Conservation (phyloP, 2,888 invertebrate genomes). For the Drosophila maculinotata region DNA sequence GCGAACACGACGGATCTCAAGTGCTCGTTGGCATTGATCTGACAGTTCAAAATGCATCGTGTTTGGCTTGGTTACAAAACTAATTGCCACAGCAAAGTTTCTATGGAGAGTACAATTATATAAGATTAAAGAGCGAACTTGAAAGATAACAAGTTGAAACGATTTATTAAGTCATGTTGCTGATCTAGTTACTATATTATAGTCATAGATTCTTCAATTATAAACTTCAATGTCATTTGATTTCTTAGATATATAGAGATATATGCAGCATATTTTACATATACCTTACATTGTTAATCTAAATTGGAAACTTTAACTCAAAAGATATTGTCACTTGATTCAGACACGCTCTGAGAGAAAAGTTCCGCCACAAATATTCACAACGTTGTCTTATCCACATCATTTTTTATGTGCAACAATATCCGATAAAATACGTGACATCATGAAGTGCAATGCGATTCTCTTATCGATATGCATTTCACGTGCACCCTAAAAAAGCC, state of each 20-base stretch:
- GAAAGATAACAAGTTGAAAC: constrained; percentile 13
- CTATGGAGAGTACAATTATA: neutral
- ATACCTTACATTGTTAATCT: constrained; percentile 12
- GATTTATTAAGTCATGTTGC: constrained; percentile 2
- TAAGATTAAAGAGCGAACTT: constrained; percentile 12
- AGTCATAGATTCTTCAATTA: too few relatives aligned
- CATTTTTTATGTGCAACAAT: constrained; percentile 26
- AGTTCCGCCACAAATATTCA: constrained; percentile 15
- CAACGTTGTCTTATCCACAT: constrained; percentile 22
- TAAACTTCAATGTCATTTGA: neutral
- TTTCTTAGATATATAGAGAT: neutral
- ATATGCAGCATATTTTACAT: neutral
- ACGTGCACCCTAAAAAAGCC: constrained; percentile 60
- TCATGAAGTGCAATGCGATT: constrained; percentile 45
- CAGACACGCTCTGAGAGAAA: constrained; percentile 14
- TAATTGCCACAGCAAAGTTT: constrained; percentile 25
- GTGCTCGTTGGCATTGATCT: constrained; percentile 61
- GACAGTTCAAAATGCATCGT: constrained; percentile 60
- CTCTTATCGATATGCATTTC: constrained; percentile 61
- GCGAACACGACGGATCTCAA: constrained; percentile 49
- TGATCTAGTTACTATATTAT: neutral
- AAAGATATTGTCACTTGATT: constrained; percentile 17
- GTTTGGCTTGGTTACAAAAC: constrained; percentile 13
- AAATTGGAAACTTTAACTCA: constrained; percentile 4
- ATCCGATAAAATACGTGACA: constrained; percentile 59